These are phyloP conservation scores for Fundulus diaphanus DNA, from an alignment of 2,797 vertebrate species.

Conservation along the genomic window DNA sequence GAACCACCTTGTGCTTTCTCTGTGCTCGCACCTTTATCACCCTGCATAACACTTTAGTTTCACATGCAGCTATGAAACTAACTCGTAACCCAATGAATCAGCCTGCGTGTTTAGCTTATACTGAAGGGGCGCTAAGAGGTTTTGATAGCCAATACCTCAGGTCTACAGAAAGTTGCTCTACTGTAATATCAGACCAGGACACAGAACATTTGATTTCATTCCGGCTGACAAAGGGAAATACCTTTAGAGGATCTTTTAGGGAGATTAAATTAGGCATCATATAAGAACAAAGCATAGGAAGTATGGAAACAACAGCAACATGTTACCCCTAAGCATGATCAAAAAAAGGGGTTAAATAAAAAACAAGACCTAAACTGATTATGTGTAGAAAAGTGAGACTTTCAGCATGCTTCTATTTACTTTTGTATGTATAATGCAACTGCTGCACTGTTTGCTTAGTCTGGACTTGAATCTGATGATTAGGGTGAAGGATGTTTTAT, in stretches of 20 bases:
- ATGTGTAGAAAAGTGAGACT: background rate
- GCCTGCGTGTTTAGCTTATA: constrained; percentile 21
- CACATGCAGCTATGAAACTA: background rate
- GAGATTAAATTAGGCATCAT: constrained; percentile 9
- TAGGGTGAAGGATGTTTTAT: no score
- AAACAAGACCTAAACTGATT: background rate
- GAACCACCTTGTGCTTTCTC: background rate
- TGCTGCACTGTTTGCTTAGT: no score
- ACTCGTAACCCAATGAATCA: background rate
- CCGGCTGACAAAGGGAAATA: constrained; percentile 41
- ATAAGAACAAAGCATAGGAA: background rate
- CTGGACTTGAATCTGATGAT: no score
- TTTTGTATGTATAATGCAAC: no score
- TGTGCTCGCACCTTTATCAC: background rate
- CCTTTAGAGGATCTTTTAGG: constrained; percentile 25
- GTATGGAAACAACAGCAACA: background rate
- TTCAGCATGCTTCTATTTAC: background rate
- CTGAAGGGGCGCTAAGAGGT: constrained; percentile 38
- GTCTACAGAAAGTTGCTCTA: constrained; percentile 44
- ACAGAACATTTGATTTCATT: constrained; percentile 44
- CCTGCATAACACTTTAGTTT: background rate
- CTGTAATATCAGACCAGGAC: constrained; percentile 47
- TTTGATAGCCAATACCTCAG: constrained; percentile 57
- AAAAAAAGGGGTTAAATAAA: background rate
- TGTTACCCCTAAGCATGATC: background rate